A percentile compares a stretch with the other conserved stretches of the same genome.
phyloP scores from a whole-genome alignment of 2,888 invertebrate genomes.

The Rhorus exstirpatorius region DNA sequence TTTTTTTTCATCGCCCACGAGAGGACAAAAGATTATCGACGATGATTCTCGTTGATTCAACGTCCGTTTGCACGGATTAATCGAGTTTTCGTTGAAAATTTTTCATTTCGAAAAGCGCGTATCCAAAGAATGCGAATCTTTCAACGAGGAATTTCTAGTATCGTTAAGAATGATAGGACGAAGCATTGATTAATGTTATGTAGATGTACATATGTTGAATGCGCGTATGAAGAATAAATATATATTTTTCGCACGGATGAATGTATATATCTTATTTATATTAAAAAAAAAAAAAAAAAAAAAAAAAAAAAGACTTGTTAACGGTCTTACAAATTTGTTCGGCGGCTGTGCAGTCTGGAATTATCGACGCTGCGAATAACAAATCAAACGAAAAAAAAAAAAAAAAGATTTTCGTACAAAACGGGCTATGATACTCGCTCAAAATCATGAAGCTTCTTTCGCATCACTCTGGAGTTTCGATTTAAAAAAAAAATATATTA shows the following conservation, averaged over 20 bases:
- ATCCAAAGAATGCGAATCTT: no score
- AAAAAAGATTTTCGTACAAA: slow-evolving; percentile 11
- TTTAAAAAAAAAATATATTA: slow-evolving; percentile 33
- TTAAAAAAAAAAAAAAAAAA: no score
- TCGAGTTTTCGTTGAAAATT: no score
- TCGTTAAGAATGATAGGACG: no score
- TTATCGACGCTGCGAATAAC: slow-evolving; percentile 1
- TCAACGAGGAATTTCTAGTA: no score
- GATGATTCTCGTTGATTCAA: no score
- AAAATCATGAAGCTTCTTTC: no score
- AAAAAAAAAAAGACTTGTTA: slow-evolving; percentile 4
- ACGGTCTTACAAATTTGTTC: slow-evolving; percentile 23
- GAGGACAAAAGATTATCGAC: no score
- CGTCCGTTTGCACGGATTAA: no score
- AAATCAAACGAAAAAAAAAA: no score
- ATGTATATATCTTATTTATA: slow-evolving; percentile 31
- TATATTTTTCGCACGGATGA: slow-evolving; percentile 61
- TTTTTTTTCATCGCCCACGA: no score
- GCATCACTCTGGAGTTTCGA: background rate
- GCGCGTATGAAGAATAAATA: slow-evolving; percentile 67
- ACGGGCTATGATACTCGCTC: background rate
- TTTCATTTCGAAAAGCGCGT: no score
- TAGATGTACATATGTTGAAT: slow-evolving; percentile 21
- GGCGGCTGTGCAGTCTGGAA: slow-evolving; percentile 34
- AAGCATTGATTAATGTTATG: background rate